Evolutionary conservation across 92 coral and sea anemone genomes (phyloP).

Genomic region (Epizoanthus illoricatus): DNA sequence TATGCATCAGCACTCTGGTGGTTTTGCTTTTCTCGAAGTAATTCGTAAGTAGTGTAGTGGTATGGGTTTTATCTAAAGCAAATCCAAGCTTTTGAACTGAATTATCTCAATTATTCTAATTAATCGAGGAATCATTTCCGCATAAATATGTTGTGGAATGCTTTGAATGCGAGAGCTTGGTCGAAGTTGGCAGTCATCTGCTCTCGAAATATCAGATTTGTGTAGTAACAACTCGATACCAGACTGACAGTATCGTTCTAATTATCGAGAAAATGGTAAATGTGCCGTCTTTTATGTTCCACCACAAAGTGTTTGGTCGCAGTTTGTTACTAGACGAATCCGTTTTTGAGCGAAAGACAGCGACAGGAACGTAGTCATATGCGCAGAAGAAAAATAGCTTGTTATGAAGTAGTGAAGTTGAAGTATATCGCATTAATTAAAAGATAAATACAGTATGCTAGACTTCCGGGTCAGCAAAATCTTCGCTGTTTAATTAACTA

Average conservation of each 20-base stretch:
- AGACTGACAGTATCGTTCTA: not conserved
- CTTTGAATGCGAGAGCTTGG: conserved; percentile 5
- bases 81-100: not conserved
- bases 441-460: not conserved
- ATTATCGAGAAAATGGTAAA: not conserved
- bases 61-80: not conserved
- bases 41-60: not conserved
- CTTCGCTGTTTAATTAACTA: not conserved
- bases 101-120: not conserved
- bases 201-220: conserved; percentile 12
- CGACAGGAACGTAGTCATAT: not conserved
- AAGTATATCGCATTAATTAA: not conserved
- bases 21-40: not conserved
- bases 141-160: conserved; percentile 29
- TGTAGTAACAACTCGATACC: not conserved
- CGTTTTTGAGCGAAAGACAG: not conserved
- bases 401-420: not conserved
- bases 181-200: conserved; percentile 3
- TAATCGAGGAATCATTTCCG: conserved; percentile 33
- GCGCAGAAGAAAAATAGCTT: not conserved
- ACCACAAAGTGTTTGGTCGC: not conserved
- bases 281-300: not conserved
- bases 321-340: not conserved
- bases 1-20: conserved; percentile 8
- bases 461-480: conserved; percentile 20